phyloP scores from a whole-genome alignment of 2,888 invertebrate genomes.

The Apodemia zela region DNA sequence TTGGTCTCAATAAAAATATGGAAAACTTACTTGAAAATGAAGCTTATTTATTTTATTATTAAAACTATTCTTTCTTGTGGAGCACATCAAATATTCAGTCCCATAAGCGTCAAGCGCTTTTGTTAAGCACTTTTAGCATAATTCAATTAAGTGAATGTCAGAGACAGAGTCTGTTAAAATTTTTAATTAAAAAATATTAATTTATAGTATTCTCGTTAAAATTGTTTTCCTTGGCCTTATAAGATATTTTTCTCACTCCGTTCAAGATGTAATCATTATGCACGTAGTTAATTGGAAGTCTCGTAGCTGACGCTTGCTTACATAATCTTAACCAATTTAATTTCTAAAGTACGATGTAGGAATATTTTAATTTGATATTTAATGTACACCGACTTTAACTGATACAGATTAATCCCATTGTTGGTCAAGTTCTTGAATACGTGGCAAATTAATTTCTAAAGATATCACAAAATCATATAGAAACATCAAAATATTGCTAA shows the following conservation, averaged over 20 bases:
- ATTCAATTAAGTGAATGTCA: conserved; percentile 1
- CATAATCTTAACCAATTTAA: background rate
- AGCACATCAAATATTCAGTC: conserved; percentile 5
- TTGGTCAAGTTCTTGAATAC: background rate
- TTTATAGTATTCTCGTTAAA: background rate
- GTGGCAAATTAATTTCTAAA: conserved; percentile 25
- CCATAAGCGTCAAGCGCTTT: background rate
- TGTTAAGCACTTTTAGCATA: conserved; percentile 3
- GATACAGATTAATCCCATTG: background rate
- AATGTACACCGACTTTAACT: background rate
- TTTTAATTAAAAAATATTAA: conserved; percentile 1
- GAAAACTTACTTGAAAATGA: background rate
- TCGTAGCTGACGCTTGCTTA: conserved; percentile 37
- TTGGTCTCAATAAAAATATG: too few relatives aligned
- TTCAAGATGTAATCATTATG: conserved; percentile 3
- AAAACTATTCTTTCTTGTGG: background rate
- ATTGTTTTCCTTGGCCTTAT: background rate
- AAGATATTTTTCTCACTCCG: background rate
- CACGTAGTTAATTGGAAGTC: conserved; percentile 9
- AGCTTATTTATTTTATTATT: background rate
- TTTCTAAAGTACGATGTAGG: background rate
- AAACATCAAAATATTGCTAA: background rate
- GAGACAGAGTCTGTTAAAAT: conserved; percentile 6
- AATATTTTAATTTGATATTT: background rate
- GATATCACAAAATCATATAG: conserved; percentile 50